These are phyloP conservation scores for Theretra japonica DNA, from an alignment of 2,888 invertebrate species.

Conservation along the genomic window DNA sequence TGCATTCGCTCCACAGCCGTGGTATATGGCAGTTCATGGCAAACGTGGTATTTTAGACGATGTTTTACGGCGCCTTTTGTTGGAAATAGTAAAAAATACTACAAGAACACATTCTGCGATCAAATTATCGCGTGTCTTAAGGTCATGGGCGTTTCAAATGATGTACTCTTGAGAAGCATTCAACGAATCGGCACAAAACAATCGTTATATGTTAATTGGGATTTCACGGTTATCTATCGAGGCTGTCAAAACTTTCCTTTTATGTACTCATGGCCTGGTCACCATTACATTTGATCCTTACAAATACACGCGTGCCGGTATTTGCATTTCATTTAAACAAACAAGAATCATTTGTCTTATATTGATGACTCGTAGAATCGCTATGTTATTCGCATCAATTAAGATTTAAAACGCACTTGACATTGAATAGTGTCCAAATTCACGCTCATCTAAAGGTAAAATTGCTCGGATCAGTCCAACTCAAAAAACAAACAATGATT, in stretches of 20 bases:
- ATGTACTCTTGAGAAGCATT: slow-evolving; percentile 50
- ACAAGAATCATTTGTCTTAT: neutral
- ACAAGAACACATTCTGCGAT: slow-evolving; percentile 43
- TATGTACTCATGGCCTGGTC: slow-evolving; percentile 50
- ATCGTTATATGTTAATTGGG: slow-evolving; percentile 69
- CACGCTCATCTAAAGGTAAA: neutral
- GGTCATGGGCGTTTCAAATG: slow-evolving; percentile 53
- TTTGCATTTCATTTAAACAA: slow-evolving; percentile 35
- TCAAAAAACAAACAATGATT: neutral
- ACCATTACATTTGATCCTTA: slow-evolving; percentile 30
- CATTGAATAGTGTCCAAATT: neutral
- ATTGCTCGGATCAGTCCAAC: neutral
- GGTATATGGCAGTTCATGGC: slow-evolving; percentile 10
- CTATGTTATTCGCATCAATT: neutral
- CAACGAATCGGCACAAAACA: slow-evolving; percentile 63
- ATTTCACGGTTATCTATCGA: slow-evolving; percentile 65
- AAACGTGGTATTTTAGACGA: neutral
- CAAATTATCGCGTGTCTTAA: slow-evolving; percentile 45
- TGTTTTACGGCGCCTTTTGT: neutral
- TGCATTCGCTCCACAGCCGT: neutral
- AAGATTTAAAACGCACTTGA: neutral
- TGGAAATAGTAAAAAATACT: slow-evolving; percentile 4
- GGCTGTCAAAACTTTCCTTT: slow-evolving; percentile 67
- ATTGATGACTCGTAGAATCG: neutral
- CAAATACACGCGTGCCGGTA: slow-evolving; percentile 16